Evolutionary conservation across 2,113 vertebrate genomes (phyloP), one percentile per base, ranked within the genome.

Genomic region (Nansenia antarctica): DNA sequence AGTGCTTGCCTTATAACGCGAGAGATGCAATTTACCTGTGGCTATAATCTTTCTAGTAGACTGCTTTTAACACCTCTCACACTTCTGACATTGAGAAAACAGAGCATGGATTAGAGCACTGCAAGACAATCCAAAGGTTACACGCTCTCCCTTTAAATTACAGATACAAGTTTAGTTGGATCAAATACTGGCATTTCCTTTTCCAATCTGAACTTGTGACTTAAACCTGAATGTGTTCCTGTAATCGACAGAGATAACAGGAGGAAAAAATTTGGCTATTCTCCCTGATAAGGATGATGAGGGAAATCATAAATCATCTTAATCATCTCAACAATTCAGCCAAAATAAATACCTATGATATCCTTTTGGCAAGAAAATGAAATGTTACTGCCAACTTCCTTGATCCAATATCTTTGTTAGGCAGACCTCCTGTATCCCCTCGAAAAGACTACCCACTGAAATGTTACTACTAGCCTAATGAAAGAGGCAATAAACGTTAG

Each of bases 131-230:
- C 14, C 14, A 42, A 39, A 42, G 3, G n/a, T n/a, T n/a, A n/a
- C n/a, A n/a, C n/a, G n/a, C n/a, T n/a, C n/a, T n/a, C n/a, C n/a
- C n/a, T n/a, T n/a, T n/a, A n/a, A n/a, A n/a, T n/a, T n/a, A n/a
- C n/a, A n/a, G n/a, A n/a, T n/a, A n/a, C n/a, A 12, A 65, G 68
- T 77, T 74, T 1, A 55, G 35, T 29, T 1, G 55, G 67, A 8
- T 74, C 57, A 83, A 82, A 87, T 80, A 20, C 76, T 78, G 63
- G 57, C 54, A 18, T 82, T 78, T 76, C 53, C 66, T 62, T 29
- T 1, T 35, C 6, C 5, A 65, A 68, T 31, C 6, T 67, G 11
- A 64, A 73, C 63, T 58, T 9, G 9, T 68, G 62, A 76, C 60
- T n/a, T n/a, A n/a, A n/a, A n/a, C n/a, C n/a, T n/a, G n/a, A n/a